Evolutionary conservation across 2,797 vertebrate species (phyloP).

Genomic region (Gadopsis bispinosus): DNA sequence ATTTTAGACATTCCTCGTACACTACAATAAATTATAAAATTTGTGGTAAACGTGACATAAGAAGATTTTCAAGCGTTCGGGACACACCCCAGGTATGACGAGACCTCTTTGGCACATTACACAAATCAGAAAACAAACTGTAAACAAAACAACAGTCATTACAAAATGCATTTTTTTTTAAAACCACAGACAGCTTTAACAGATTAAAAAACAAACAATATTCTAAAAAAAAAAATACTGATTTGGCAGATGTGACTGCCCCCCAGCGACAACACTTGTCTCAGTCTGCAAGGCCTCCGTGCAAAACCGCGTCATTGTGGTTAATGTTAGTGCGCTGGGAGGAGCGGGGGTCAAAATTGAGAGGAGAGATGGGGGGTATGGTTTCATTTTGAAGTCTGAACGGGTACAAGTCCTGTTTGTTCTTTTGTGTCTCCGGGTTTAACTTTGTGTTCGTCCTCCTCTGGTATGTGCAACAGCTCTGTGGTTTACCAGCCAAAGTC

Average conservation of each 20-base stretch:
- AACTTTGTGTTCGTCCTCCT: slow-evolving; percentile 44
- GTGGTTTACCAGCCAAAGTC: slow-evolving; percentile 70
- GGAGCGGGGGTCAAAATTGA: slow-evolving; percentile 23
- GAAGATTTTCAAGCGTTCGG: slow-evolving; percentile 50
- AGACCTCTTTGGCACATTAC: slow-evolving; percentile 86
- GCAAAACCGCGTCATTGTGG: slow-evolving; percentile 72
- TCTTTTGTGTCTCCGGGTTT: slow-evolving; percentile 58
- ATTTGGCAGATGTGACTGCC: slow-evolving; percentile 73
- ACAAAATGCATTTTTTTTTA: slow-evolving; percentile 59
- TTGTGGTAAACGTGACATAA: slow-evolving; percentile 43
- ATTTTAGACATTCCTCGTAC: slow-evolving; percentile 42
- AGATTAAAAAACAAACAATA: slow-evolving; percentile 56
- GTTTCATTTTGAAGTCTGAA: slow-evolving; percentile 51
- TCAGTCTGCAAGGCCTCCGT: slow-evolving; percentile 78
- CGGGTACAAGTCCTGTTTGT: slow-evolving; percentile 30
- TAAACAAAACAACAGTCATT: slow-evolving; percentile 71
- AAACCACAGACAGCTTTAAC: slow-evolving; percentile 60
- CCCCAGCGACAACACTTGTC: slow-evolving; percentile 57
- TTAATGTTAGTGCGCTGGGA: slow-evolving; percentile 29
- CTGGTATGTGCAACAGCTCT: slow-evolving; percentile 46
- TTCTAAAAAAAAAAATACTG: slow-evolving; percentile 13
- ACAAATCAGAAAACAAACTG: slow-evolving; percentile 76
- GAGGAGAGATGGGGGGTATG: neutral
- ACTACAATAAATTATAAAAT: slow-evolving; percentile 68
- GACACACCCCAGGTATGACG: slow-evolving; percentile 65